Evolutionary conservation across 2,888 invertebrate genomes (phyloP).

Genomic region (Eupithecia tripunctaria): DNA sequence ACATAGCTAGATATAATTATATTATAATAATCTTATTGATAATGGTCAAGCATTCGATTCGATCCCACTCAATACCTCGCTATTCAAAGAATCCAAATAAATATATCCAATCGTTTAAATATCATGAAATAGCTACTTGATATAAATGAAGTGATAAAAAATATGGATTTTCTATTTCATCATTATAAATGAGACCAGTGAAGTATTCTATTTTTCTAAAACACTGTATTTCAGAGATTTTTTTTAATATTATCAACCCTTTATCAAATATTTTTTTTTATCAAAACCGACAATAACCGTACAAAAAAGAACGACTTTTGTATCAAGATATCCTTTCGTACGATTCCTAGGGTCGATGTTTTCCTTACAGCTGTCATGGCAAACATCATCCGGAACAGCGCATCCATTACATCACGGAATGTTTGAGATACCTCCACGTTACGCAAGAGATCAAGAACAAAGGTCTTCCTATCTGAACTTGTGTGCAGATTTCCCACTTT

Average conservation of each 20-base stretch:
- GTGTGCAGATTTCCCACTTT: neutral
- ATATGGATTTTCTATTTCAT: neutral
- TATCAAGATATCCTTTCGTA: neutral
- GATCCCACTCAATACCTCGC: neutral
- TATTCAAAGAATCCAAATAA: neutral
- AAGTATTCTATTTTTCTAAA: too few relatives aligned
- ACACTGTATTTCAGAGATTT: too few relatives aligned
- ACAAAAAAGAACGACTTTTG: neutral
- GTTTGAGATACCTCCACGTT: neutral
- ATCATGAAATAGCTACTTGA: neutral
- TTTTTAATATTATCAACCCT: neutral
- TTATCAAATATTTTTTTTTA: neutral
- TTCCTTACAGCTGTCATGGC: neutral
- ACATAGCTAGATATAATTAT: neutral
- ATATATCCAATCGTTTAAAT: neutral
- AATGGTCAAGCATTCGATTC: neutral
- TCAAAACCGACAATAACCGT: neutral
- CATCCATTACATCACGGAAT: constrained; percentile 3
- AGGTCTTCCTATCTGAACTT: neutral
- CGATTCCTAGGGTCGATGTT: neutral
- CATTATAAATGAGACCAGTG: too few relatives aligned
- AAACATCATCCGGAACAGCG: neutral
- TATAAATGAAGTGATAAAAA: neutral
- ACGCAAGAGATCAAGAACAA: neutral
- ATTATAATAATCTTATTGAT: too few relatives aligned